These are phyloP conservation scores for Nudaria mundana DNA, from an alignment of 2,888 invertebrate species.

Conservation along the genomic window DNA sequence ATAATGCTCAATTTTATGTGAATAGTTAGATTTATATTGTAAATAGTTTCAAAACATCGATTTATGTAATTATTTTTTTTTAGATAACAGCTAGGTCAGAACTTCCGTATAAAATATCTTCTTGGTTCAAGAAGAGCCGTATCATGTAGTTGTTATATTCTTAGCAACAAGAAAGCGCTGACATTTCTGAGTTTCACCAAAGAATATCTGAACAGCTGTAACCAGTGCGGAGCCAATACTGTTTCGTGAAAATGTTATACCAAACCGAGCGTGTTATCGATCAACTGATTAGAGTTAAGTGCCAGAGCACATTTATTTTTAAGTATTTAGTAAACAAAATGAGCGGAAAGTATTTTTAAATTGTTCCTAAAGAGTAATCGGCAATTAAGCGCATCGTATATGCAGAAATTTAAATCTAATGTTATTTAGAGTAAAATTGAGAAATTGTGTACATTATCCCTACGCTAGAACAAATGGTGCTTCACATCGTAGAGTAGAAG, in stretches of 20 bases:
- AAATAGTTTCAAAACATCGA: constrained; percentile 51
- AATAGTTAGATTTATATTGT: constrained; percentile 66
- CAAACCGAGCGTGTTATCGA: constrained; percentile 25
- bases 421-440: constrained; percentile 70
- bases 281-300: constrained; percentile 65
- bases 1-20: constrained; percentile 73
- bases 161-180: too few relatives aligned
- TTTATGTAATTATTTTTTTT: constrained; percentile 37
- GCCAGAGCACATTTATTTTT: constrained; percentile 72
- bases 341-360: constrained; percentile 75
- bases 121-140: constrained; percentile 16
- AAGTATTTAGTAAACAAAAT: constrained; percentile 64
- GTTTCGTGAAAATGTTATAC: constrained; percentile 28
- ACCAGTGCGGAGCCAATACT: constrained; percentile 26
- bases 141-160: constrained; percentile 25
- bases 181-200: constrained; percentile 51
- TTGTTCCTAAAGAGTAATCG: constrained; percentile 76
- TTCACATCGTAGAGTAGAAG: constrained; percentile 74
- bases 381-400: constrained; percentile 61
- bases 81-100: constrained; percentile 21
- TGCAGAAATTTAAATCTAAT: constrained; percentile 69
- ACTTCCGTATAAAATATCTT: constrained; percentile 20
- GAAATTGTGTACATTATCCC: constrained; percentile 78
- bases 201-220: constrained; percentile 49
- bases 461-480: constrained; percentile 82